Conservation (phyloP, 2,888 invertebrate genomes). For the Philaethria dido region DNA sequence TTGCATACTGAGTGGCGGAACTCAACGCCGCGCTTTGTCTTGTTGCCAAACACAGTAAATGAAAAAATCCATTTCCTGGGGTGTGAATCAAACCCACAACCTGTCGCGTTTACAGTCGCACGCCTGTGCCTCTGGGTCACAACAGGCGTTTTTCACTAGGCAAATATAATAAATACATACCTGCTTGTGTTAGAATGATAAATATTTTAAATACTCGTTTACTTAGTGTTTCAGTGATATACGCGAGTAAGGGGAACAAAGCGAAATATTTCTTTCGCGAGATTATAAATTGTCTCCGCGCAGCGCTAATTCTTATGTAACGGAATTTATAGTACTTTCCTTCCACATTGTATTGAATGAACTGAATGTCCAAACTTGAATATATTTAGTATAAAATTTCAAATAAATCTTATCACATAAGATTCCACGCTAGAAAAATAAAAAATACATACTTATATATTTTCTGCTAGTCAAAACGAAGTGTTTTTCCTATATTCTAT, state of each 20-base stretch:
- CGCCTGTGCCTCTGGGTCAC: too few relatives aligned
- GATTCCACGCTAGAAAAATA: too few relatives aligned
- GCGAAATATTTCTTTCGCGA: conserved; percentile 30
- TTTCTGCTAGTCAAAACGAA: too few relatives aligned
- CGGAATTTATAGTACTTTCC: conserved; percentile 32
- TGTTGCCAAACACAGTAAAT: too few relatives aligned
- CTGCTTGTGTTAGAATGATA: background rate
- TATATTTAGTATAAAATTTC: conserved; percentile 5
- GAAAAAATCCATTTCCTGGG: too few relatives aligned
- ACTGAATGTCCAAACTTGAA: conserved; percentile 18
- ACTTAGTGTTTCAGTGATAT: conserved; percentile 18
- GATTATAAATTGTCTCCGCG: conserved; percentile 22
- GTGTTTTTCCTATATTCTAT: too few relatives aligned
- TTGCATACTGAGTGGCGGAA: too few relatives aligned
- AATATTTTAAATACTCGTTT: conserved; percentile 5
- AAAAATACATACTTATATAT: too few relatives aligned
- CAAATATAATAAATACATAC: background rate
- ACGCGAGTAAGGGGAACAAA: conserved; percentile 23
- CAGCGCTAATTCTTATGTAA: conserved; percentile 34
- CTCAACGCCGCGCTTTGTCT: too few relatives aligned
- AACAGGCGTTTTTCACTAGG: background rate
- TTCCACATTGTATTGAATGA: conserved; percentile 32
- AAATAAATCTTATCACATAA: too few relatives aligned
- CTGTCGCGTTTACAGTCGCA: too few relatives aligned
- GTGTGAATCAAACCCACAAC: too few relatives aligned